Evolutionary conservation across 1,140 invertebrate genomes (phyloP), one percentile per base, ranked within the genome.

Genomic region (Apocrypta bakeri): DNA sequence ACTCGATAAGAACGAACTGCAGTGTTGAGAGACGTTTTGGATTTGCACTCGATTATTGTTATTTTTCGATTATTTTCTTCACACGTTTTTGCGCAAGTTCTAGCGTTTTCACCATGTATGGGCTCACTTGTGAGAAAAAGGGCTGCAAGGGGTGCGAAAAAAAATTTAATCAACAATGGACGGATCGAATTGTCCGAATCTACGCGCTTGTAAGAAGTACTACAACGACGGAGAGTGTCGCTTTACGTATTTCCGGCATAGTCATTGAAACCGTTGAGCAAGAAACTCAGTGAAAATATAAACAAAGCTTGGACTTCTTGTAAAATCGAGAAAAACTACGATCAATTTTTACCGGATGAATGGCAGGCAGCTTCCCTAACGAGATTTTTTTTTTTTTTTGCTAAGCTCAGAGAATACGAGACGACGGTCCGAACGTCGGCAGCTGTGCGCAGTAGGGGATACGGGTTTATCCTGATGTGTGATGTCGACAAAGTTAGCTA

Each of bases 211-310:
- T 79, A 63, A 66, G 74, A 82, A 82, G 81, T 82, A 78, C 74
- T 78, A 78, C 68, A 82, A 82, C 74, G 56, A 72, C 81, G 68
- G 66, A 17, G 25, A 29, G 75, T 61, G 71, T 82, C 81, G 56
- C 21, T 72, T 82, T 82, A 82, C 81, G 31, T 3, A 37, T 64
- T 77, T 77, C 81, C 81, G 42, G 42, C 31, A 74, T 78, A 66
- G 3, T 2, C 33, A 37, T 2, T 9, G 33, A 9, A 37, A 9
- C 33, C n/a, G n/a, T n/a, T 37, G 33, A 37, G 3, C 33, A 9
- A 37, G 33, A n/a, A n/a, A n/a, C n/a, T n/a, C n/a, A n/a, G n/a
- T n/a, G n/a, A n/a, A n/a, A n/a, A n/a, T n/a, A n/a, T n/a, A n/a
- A n/a, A n/a, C n/a, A n/a, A n/a, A n/a, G n/a, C n/a, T n/a, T n/a